These are phyloP conservation scores for Chaetops frenatus DNA, from an alignment of 2,113 vertebrate genomes.

Conservation along the genomic window DNA sequence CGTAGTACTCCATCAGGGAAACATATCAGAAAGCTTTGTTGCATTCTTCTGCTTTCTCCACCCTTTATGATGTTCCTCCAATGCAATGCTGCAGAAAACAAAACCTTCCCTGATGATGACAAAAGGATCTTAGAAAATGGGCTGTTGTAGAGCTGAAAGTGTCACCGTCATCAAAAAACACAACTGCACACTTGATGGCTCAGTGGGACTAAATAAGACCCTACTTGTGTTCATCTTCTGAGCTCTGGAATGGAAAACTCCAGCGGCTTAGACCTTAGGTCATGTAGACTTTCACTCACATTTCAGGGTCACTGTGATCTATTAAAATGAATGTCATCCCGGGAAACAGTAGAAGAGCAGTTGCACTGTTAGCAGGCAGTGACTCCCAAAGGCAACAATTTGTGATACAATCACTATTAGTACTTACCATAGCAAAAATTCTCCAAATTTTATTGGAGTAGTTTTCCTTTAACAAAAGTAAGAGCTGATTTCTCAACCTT, in stretches of 20 bases:
- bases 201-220: neutral
- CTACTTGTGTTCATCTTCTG: neutral
- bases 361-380: neutral
- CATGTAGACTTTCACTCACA: rapidly evolving
- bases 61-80: neutral
- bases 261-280: neutral
- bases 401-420: neutral
- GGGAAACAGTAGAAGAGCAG: neutral
- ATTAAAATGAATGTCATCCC: neutral
- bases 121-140: neutral
- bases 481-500: neutral
- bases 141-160: neutral
- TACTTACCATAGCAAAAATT: neutral
- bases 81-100: neutral
- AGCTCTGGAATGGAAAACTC: neutral
- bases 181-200: neutral
- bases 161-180: rapidly evolving
- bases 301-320: neutral
- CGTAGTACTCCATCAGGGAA: neutral
- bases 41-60: neutral
- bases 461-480: neutral
- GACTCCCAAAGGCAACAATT: neutral
- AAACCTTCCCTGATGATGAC: neutral
- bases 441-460: neutral
- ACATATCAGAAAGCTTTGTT: rapidly evolving